Evolutionary conservation across 1,140 invertebrate species (phyloP).

Genomic region (Hypothenemus hampei): DNA sequence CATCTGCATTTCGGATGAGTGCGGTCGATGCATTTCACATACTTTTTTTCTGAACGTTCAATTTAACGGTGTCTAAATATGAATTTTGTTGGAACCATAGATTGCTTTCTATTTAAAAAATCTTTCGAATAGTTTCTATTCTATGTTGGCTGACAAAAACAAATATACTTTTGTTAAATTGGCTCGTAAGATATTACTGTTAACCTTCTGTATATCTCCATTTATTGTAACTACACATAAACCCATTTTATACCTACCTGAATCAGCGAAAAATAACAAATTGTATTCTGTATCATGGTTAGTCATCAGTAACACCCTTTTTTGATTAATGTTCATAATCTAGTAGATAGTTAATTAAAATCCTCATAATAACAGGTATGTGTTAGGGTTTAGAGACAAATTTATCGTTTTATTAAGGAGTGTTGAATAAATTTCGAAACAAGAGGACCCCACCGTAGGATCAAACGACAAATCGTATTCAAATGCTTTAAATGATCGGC

Average conservation of each 20-base stretch:
- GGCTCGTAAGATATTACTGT: too few relatives aligned
- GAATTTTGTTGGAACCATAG: neutral
- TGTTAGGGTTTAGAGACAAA: neutral
- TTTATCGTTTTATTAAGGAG: neutral
- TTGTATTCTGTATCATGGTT: neutral
- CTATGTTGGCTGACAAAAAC: too few relatives aligned
- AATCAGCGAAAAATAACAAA: neutral
- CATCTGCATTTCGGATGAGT: constrained; percentile 15
- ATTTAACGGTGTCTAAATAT: neutral
- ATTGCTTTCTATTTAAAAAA: too few relatives aligned
- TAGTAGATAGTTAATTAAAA: neutral
- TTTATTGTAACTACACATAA: neutral
- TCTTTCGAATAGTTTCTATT: too few relatives aligned
- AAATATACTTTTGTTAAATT: neutral
- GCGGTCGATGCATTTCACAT: constrained; percentile 4
- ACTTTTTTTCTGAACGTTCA: constrained; percentile 3
- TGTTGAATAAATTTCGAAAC: neutral
- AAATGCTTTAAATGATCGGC: too few relatives aligned
- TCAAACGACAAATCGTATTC: too few relatives aligned
- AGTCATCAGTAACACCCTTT: neutral
- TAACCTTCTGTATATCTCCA: too few relatives aligned
- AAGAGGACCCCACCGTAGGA: too few relatives aligned
- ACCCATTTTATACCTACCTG: neutral
- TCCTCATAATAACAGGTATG: neutral
- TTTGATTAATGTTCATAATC: neutral